These are phyloP conservation scores for Synergus umbraculus DNA, from an alignment of 2,888 invertebrate species.

Conservation along the genomic window DNA sequence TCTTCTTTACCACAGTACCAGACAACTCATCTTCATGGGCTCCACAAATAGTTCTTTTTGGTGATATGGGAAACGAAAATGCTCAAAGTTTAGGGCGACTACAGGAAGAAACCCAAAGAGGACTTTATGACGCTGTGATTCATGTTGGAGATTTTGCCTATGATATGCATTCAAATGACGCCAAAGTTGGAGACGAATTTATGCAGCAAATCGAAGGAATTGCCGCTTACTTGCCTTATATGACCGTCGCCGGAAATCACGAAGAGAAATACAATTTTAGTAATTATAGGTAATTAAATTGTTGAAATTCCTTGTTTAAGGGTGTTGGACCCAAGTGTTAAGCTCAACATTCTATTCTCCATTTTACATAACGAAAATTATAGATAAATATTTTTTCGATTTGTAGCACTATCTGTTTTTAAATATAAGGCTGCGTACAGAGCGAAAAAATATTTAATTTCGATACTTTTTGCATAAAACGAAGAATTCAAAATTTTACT, in stretches of 20 bases:
- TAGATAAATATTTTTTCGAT: too few species aligned
- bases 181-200: slow-evolving; percentile 92
- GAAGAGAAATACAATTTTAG: slow-evolving; percentile 95
- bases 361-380: too few species aligned
- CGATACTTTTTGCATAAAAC: too few species aligned
- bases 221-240: slow-evolving; percentile 94
- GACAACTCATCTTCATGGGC: slow-evolving; percentile 84
- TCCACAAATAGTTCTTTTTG: slow-evolving; percentile 91
- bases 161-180: slow-evolving; percentile 91
- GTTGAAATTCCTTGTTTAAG: neutral
- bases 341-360: too few species aligned
- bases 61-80: slow-evolving; percentile 96
- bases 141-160: slow-evolving; percentile 98
- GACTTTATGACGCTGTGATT: slow-evolving; percentile 90
- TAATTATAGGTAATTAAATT: slow-evolving; percentile 84
- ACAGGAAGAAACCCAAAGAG: slow-evolving; percentile 89
- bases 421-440: too few species aligned
- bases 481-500: too few species aligned
- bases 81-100: slow-evolving; percentile 91
- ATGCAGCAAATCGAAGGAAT: slow-evolving; percentile 95
- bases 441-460: too few species aligned
- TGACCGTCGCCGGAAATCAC: slow-evolving; percentile 96
- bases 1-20: slow-evolving; percentile 87
- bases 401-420: too few species aligned
- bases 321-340: too few species aligned